These are phyloP conservation scores for Ranitomeya variabilis DNA, from an alignment of 2,113 vertebrate species.

Conservation along the genomic window DNA sequence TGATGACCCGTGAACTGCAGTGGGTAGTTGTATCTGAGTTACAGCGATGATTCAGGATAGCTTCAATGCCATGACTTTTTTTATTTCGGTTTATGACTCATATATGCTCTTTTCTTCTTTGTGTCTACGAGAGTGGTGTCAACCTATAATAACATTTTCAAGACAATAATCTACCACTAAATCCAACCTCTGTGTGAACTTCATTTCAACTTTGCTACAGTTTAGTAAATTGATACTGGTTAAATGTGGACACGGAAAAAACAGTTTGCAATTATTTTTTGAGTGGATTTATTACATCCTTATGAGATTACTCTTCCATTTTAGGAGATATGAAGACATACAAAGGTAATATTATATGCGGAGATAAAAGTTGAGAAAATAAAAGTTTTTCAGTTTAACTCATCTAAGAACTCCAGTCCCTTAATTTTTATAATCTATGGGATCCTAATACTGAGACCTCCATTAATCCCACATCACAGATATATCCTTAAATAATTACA, in stretches of 20 bases:
- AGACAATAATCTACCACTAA: background rate
- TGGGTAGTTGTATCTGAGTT: background rate
- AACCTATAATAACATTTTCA: background rate
- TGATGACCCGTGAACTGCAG: background rate
- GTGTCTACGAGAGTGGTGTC: background rate
- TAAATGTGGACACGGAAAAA: background rate
- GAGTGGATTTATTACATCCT: background rate
- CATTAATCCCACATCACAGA: too few relatives aligned
- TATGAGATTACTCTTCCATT: conserved; percentile 1
- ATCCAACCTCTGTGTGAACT: background rate
- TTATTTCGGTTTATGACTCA: background rate
- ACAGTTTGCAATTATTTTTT: conserved; percentile 5
- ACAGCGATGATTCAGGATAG: background rate
- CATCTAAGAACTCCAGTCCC: too few relatives aligned
- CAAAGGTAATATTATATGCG: conserved; percentile 3
- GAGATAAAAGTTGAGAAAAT: background rate
- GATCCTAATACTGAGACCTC: too few relatives aligned
- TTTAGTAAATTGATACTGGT: conserved; percentile 12
- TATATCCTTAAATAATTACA: too few relatives aligned
- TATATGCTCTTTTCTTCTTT: background rate
- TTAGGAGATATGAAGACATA: background rate
- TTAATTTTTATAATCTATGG: too few relatives aligned
- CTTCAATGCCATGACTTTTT: background rate
- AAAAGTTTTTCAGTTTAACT: too few relatives aligned
- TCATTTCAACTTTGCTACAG: background rate